A percentile compares a stretch with the other conserved stretches of the same genome.
These are phyloP conservation scores for Paedocypris micromegethes DNA, from an alignment of 2,797 vertebrate genomes.

Conservation along the genomic window DNA sequence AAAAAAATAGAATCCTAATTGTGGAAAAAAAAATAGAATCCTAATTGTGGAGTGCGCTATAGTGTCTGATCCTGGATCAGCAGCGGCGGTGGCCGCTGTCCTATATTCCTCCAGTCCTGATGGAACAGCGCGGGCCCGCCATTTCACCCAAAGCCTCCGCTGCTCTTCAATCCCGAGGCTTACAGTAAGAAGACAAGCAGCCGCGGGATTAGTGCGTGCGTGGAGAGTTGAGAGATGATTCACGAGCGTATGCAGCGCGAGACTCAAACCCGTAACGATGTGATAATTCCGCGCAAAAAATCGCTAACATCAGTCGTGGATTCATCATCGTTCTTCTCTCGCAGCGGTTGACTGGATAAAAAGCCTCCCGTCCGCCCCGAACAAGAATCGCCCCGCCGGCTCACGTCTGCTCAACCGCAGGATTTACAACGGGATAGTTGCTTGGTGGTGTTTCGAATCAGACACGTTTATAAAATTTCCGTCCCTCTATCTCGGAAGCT, in stretches of 20 bases:
- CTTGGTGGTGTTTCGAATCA: too few relatives aligned
- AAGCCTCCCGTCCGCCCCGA: slow-evolving; percentile 12
- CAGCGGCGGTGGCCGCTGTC: slow-evolving; percentile 33
- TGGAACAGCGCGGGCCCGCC: slow-evolving; percentile 74
- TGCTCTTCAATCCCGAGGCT: slow-evolving; percentile 58
- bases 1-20: slow-evolving; percentile 9
- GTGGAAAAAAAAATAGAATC: not conserved
- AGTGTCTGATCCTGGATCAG: slow-evolving; percentile 52
- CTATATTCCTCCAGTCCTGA: slow-evolving; percentile 42
- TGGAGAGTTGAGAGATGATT: slow-evolving; percentile 65
- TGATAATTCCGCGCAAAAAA: slow-evolving; percentile 35
- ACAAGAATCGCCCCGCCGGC: slow-evolving; percentile 4
- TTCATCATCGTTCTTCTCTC: slow-evolving; percentile 18
- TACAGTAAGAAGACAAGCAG: slow-evolving; percentile 45
- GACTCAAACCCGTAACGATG: slow-evolving; percentile 38
- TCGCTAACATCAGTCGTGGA: slow-evolving; percentile 21
- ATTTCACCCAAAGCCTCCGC: slow-evolving; percentile 80
- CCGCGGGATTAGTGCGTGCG: slow-evolving; percentile 54
- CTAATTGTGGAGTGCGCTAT: slow-evolving; percentile 21
- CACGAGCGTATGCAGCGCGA: slow-evolving; percentile 43
- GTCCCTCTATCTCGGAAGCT: slow-evolving; percentile 3
- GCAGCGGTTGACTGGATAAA: slow-evolving; percentile 12
- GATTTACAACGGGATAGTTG: too few relatives aligned
- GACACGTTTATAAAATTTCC: slow-evolving; percentile 1
- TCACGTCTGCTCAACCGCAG: too few relatives aligned